Evolutionary conservation across 2,888 invertebrate genomes (phyloP).

Genomic region (Clepsis dumicolana): DNA sequence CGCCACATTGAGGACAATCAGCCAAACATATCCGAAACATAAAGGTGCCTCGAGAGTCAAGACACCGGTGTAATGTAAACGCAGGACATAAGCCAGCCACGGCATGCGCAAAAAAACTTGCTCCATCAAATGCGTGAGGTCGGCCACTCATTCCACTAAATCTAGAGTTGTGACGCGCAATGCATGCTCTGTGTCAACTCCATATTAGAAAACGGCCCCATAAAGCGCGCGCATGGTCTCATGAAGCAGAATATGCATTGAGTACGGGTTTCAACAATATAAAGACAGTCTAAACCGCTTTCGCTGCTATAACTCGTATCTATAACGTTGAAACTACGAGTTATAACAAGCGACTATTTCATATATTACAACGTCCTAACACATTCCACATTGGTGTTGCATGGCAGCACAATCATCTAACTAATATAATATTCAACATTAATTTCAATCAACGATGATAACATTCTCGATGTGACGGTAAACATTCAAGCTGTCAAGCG

Average conservation of each 20-base stretch:
- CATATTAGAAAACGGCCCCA: constrained; percentile 62
- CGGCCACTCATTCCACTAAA: constrained; percentile 86
- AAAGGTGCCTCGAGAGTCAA: constrained; percentile 72
- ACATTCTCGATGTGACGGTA: constrained; percentile 79
- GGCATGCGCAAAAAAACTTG: constrained; percentile 85
- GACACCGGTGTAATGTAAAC: constrained; percentile 76
- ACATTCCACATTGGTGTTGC: constrained; percentile 71
- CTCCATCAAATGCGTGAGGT: constrained; percentile 85
- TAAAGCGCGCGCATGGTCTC: constrained; percentile 54
- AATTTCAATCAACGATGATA: constrained; percentile 72
- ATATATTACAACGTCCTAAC: constrained; percentile 75
- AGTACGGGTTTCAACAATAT: constrained; percentile 56
- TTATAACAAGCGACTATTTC: constrained; percentile 59
- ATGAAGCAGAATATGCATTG: constrained; percentile 76
- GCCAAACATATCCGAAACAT: constrained; percentile 72
- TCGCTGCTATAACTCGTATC: constrained; percentile 55
- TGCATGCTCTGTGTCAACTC: constrained; percentile 74
- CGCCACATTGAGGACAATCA: constrained; percentile 82
- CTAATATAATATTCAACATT: constrained; percentile 49
- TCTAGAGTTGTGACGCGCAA: constrained; percentile 78
- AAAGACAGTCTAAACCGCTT: constrained; percentile 59
- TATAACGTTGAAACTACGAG: constrained; percentile 46
- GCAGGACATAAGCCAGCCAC: constrained; percentile 82
- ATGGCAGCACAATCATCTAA: constrained; percentile 54
- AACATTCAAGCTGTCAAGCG: constrained; percentile 81